A percentile compares a stretch with the other conserved stretches of the same genome.
These are phyloP conservation scores for Misgurnus mizolepis DNA, from an alignment of 2,113 vertebrate genomes.

Conservation along the genomic window DNA sequence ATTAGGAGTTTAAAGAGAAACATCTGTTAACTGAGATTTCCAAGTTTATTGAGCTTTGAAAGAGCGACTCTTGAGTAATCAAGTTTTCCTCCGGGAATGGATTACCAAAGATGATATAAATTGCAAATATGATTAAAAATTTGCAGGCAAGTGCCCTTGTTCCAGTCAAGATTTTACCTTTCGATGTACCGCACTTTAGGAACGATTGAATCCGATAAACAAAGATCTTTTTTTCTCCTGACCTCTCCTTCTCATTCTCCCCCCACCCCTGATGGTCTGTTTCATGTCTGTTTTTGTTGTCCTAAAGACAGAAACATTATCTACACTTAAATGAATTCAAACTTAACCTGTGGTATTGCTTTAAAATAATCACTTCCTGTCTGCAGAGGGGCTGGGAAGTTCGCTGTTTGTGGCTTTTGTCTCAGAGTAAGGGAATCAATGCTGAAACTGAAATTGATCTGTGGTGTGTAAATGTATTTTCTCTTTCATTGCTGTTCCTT, in stretches of 20 bases:
- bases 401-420: constrained; percentile 41
- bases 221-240: constrained; percentile 3
- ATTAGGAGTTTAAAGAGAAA: too few relatives aligned
- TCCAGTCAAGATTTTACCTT: constrained; percentile 9
- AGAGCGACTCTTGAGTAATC: too few relatives aligned
- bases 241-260: not conserved
- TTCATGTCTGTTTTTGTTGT: constrained; percentile 34
- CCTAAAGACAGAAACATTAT: constrained; percentile 44
- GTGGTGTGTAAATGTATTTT: constrained; percentile 43
- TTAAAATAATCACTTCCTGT: constrained; percentile 45
- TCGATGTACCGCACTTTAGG: not conserved
- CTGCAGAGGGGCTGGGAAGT: constrained; percentile 41
- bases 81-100: not conserved
- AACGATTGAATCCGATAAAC: constrained; percentile 6
- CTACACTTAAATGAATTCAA: constrained; percentile 42
- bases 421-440: constrained; percentile 38
- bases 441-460: constrained; percentile 43
- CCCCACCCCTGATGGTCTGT: constrained; percentile 11
- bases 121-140: not conserved
- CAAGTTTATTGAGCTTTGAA: too few relatives aligned
- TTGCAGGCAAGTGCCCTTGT: constrained; percentile 6
- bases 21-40: too few relatives aligned
- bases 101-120: not conserved
- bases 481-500: constrained; percentile 18
- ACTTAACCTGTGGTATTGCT: constrained; percentile 45